Evolutionary conservation across 2,113 vertebrate genomes (phyloP), one percentile per base, ranked within the genome.

Genomic region (Marmota flaviventris): DNA sequence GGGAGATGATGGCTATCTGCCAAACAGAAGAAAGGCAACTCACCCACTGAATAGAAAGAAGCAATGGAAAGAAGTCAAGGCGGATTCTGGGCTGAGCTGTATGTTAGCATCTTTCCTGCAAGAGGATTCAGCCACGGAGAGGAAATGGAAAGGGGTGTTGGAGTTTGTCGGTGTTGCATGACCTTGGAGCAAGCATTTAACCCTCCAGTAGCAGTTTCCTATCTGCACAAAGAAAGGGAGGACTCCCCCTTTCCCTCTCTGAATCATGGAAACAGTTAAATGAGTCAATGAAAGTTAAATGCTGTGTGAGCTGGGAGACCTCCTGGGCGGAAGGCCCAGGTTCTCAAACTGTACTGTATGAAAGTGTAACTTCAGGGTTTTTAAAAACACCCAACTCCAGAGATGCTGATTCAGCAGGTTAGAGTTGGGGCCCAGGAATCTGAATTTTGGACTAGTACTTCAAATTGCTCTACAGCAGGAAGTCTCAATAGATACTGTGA

Each of bases 1-100:
- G 83, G 81, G 79, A 87, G 22, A 53, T 3, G 85, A 87, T 81
- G 91, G 85, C 91, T 91, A 63, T 73, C 82, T 94, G 88, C 85
- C 94, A 87, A 34, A 17, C 70, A 25, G 78, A 5, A 93, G 51
- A 45, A 72, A 73, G 75, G 34, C 65, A 85, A 48, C 39, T 78
- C 85, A 70, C 83, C 37, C 91, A 32, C 58, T 24, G 29, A 53
- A 89, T 2, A 76, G 69, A 63, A 95, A 86, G 73, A 61, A 79
- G 85, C 87, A 83, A 91, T 25, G 42, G n/a, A 58, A 89, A 77
- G 22, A 89, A 90, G 65, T 37, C 56, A 92, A 37, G 58, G 75
- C 70, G 24, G 39, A 48, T 32, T 81, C 58, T 48, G 67, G 39
- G 78, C 17, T 1, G 2, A 37, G 53, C 6, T 45, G 12, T 6